Conservation (phyloP, 2,113 vertebrate genomes). For the Pangasianodon gigas region DNA sequence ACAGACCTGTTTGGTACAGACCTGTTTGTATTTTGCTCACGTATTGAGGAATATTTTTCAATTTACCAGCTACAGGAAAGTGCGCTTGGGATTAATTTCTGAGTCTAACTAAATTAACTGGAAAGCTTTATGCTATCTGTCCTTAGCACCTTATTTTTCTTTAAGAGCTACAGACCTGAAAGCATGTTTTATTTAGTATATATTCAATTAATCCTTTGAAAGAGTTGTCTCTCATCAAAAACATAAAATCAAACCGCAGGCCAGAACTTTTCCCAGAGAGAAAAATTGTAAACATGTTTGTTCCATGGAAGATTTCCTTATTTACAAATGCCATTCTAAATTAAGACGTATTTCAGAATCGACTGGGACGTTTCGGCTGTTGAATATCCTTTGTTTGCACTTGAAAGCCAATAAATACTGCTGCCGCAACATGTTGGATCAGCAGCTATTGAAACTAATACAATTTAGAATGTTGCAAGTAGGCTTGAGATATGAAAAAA, state of each 20-base stretch:
- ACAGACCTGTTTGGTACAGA: slow-evolving; percentile 31
- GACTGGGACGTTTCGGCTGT: neutral
- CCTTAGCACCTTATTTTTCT: slow-evolving; percentile 29
- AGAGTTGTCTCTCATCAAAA: slow-evolving; percentile 15
- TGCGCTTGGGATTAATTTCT: slow-evolving; percentile 39
- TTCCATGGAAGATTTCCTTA: neutral
- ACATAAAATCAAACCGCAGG: slow-evolving; percentile 13
- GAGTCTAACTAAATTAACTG: slow-evolving; percentile 51
- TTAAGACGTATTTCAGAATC: slow-evolving; percentile 23
- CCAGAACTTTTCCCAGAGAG: slow-evolving; percentile 1
- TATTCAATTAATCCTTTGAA: slow-evolving; percentile 41
- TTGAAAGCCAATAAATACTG: slow-evolving; percentile 6
- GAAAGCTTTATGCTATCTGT: slow-evolving; percentile 38
- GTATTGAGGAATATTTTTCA: slow-evolving; percentile 38
- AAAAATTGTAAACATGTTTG: slow-evolving; percentile 1
- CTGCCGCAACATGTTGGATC: slow-evolving; percentile 14
- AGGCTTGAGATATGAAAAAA: slow-evolving; percentile 16
- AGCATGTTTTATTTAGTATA: slow-evolving; percentile 37
- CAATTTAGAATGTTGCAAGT: slow-evolving; percentile 16
- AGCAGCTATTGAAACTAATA: slow-evolving; percentile 38
- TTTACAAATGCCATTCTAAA: neutral
- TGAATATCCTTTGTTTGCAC: slow-evolving; percentile 14
- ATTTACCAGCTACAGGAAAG: slow-evolving; percentile 29
- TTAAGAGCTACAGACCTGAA: slow-evolving; percentile 1
- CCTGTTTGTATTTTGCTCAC: slow-evolving; percentile 42